Evolutionary conservation across 37 sponge, comb jelly and placozoan species (phyloP), one percentile per base, ranked within the genome.

Genomic region (Chondrosia reniformis): DNA sequence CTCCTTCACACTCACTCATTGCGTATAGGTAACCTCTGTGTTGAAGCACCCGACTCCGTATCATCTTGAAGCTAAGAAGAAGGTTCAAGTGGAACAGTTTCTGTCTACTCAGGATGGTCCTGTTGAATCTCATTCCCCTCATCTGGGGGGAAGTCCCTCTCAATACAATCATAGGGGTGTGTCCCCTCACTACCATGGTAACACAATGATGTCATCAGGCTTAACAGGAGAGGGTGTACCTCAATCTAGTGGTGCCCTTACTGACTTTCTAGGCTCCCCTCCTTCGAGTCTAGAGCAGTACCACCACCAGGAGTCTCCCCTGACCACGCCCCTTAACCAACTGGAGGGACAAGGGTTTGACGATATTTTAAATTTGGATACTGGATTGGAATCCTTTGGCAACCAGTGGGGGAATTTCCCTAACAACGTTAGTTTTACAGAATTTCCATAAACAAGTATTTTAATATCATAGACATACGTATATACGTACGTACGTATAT

Each of bases 21-120:
- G 4, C 58, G 3, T 8, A 6, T 28, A 69, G 72, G 72, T 69
- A 44, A 69, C 72, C 32, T 69, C 72, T 21, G 44, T 24, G 44
- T 40, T 69, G 36, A 69, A 89, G 46, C 73, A 92, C 55, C 93
- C 93, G 12, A 92, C 93, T 21, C 75, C 69, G 38, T 92, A 81
- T 33, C 88, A 92, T 44, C 67, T 92, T 32, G 80, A 64, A 3
- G 80, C 85, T 0, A 46, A 82, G 0, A 65, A 80, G 34, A 66
- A 86, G 61, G 65, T 65, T 34, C 86, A 91, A 61, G 63, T 91
- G 42, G 54, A 75, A 28, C 80, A 86, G 44, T 44, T 43, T 17
- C 27, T 56, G n/a, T 34, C 33, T 2, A 31, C 30, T 4, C 49
- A 38, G 22, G 21, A n/a, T 2, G 32, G 52, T 64, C 39, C 40